A percentile compares a stretch with the other conserved stretches of the same genome.
Evolutionary conservation across 2,113 vertebrate genomes (phyloP).

Genomic region (Crotalus horridus): DNA sequence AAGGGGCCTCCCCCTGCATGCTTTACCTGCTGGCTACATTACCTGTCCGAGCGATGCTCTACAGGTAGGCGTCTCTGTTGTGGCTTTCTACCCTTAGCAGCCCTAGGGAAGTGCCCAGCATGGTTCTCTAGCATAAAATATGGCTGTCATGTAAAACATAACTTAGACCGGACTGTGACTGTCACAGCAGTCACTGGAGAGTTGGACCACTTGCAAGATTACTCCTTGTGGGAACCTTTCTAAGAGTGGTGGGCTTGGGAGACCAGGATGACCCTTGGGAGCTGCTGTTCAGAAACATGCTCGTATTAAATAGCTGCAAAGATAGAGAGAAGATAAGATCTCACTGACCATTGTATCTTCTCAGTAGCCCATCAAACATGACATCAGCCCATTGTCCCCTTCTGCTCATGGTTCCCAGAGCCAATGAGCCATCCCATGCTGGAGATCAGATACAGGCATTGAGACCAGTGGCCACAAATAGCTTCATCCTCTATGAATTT

Average conservation of each 20-base stretch:
- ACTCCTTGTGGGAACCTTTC: neutral
- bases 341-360: neutral
- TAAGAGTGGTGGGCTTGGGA: neutral
- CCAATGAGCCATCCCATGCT: neutral
- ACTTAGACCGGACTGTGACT: neutral
- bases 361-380: neutral
- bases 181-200: too few relatives aligned
- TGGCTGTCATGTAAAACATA: neutral
- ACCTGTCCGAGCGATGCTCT: slow-evolving; percentile 49
- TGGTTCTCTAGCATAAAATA: rapidly evolving
- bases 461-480: neutral
- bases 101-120: neutral
- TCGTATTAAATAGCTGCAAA: neutral
- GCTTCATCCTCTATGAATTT: neutral
- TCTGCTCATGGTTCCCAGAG: neutral
- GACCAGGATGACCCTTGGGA: too few relatives aligned
- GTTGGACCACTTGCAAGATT: too few relatives aligned
- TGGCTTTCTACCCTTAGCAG: neutral
- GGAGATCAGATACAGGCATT: neutral
- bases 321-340: neutral
- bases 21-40: slow-evolving; percentile 45
- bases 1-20: neutral
- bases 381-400: neutral
- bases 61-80: slow-evolving; percentile 54
- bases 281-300: neutral